phyloP scores from a whole-genome alignment of 53 echinoderm and acorn worm species.

The Echinarachnius parma region DNA sequence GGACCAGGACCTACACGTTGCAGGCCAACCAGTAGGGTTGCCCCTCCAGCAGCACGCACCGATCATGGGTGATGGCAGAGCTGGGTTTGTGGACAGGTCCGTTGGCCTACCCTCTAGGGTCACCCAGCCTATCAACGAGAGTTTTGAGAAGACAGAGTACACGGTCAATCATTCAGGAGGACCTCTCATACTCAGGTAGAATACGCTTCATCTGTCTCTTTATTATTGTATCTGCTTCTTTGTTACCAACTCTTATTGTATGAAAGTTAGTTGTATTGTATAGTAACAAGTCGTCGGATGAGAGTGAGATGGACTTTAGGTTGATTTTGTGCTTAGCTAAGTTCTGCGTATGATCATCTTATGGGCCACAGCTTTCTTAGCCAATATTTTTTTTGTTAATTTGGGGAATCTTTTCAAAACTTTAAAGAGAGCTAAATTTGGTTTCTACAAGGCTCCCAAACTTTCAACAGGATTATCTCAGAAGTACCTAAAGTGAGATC shows the following conservation, averaged over 20 bases:
- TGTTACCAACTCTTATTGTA: not conserved
- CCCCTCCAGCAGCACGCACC: not conserved
- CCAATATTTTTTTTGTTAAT: too few relatives aligned
- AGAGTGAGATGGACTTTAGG: too few relatives aligned
- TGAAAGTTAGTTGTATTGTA: not conserved
- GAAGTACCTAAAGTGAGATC: too few relatives aligned
- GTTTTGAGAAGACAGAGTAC: conserved; percentile 63
- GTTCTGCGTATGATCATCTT: too few relatives aligned
- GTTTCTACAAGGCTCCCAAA: too few relatives aligned
- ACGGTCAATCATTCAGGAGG: conserved; percentile 50
- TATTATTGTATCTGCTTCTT: not conserved
- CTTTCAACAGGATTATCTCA: too few relatives aligned
- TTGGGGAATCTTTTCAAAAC: too few relatives aligned
- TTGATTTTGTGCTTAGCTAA: too few relatives aligned
- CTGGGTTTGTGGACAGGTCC: not conserved
- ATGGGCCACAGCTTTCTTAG: too few relatives aligned
- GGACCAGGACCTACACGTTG: not conserved
- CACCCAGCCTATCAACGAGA: conserved; percentile 28
- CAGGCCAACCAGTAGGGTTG: not conserved
- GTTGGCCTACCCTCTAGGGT: conserved; percentile 9
- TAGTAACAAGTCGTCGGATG: too few relatives aligned
- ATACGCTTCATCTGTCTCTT: not conserved
- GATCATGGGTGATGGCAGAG: not conserved
- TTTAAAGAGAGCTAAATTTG: too few relatives aligned
- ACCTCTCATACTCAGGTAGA: conserved; percentile 51